Evolutionary conservation across 2,888 invertebrate genomes (phyloP), one percentile per base, ranked within the genome.

Genomic region (Dendrolimus pini): DNA sequence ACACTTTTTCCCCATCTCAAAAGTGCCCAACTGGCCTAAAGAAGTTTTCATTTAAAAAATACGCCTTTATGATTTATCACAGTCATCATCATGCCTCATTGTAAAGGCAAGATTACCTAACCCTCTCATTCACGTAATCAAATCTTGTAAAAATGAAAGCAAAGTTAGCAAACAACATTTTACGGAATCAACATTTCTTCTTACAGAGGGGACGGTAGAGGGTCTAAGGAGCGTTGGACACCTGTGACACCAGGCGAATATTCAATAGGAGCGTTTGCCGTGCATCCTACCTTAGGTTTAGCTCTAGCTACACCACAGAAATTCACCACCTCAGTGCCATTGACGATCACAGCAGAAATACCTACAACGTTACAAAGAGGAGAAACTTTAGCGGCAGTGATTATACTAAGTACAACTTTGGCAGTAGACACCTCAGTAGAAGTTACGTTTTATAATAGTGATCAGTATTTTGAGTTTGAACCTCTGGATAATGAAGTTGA

Each of bases 291-390:
- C 0, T 64, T 85, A 1, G 91, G 91, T 0, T 76, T 91, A 0
- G 90, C 89, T 0, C 58, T 90, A 12, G 89, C 91, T 42, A 54
- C 72, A 1, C 83, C 88, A 0, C 76, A 78, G 60, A 74, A 70
- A 62, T 77, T 85, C 74, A 71, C 83, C n/a, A 85, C 89, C 41
- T 77, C 78, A 18, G 75, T 82, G 86, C 93, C 85, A 94, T 96
- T 99, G 78, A 96, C 96, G 66, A 93, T 98, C 54, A 94, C 95
- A 9, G 92, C 97, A 9, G 96, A 98, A 75, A 85, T 99, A 56
- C 99, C 99, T 0, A 95, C 96, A 69, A 94, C 96, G 0, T 94
- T 99, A 12, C 95, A 97, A 69, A 93, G 95, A 62, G 98, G 98
- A 41, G 99, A 99, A 91, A 94, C 96, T 9, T 92, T 99, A 58